Conservation (phyloP, 2,888 invertebrate genomes). For the Ornithoptera alexandrae region DNA sequence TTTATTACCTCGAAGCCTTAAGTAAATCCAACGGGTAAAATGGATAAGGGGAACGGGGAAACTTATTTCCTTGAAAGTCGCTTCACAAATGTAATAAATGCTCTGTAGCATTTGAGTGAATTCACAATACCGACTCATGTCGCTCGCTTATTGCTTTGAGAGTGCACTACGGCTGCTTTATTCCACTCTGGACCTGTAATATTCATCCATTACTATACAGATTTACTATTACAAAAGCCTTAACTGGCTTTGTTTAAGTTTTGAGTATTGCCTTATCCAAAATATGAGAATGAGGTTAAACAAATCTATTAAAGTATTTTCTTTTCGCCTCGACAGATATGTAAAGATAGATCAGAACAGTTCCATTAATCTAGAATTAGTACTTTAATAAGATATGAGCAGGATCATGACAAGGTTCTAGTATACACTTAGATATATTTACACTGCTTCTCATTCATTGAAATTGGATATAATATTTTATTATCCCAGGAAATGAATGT, state of each 20-base stretch:
- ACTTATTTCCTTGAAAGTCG: slow-evolving; percentile 22
- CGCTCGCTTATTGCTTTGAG: slow-evolving; percentile 25
- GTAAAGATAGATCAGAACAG: no score
- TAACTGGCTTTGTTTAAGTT: background rate
- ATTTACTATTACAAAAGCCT: background rate
- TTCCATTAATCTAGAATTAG: no score
- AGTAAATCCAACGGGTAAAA: slow-evolving; percentile 22
- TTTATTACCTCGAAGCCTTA: slow-evolving; percentile 16
- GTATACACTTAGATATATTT: no score
- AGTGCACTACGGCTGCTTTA: slow-evolving; percentile 18
- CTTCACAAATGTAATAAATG: slow-evolving; percentile 29
- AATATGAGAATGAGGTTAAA: no score
- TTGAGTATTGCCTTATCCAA: background rate
- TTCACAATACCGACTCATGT: slow-evolving; percentile 26
- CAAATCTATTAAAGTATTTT: no score
- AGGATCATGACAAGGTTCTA: no score
- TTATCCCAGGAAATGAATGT: no score
- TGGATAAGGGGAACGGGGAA: slow-evolving; percentile 16
- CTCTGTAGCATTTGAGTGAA: slow-evolving; percentile 26
- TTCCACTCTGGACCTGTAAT: slow-evolving; percentile 15
- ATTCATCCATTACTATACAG: slow-evolving; percentile 6
- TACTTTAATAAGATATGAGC: no score
- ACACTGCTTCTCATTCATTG: no score
- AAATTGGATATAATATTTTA: no score
- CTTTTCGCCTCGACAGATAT: no score